Base-by-base conservation (phyloP, 1,140 invertebrate species). In the Ericerus pela region DNA sequence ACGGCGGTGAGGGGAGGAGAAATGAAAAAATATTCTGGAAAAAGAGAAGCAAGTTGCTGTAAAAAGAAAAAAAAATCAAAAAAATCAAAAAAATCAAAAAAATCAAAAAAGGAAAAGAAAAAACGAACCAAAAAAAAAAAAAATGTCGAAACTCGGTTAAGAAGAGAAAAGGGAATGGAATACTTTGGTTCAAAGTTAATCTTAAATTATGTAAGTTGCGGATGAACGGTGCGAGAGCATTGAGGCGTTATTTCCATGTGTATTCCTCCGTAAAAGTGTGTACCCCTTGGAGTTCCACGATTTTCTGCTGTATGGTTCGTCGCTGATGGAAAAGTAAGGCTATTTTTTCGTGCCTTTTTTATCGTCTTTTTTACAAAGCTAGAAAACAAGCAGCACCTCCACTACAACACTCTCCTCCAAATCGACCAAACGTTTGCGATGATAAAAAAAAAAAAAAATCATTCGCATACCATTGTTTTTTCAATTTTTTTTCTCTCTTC, bases 131-230 rank as follows among this genome's bases (percentile, higher is more conserved):
- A 24, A 47, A 24, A 47, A 24, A 47, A 14, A 3, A 47, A 47
- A 47, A 47, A 47, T 47, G 41, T 47, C 41, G 26, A 47, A 47
- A 47, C 41, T 47, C 41, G 41, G 41, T 47, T 47, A 47, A n/a
- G n/a, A n/a, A n/a, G n/a, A n/a, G n/a, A n/a, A n/a, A 47, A 47
- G 41, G 41, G 41, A 47, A 47, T 24, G n/a, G 41, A 47, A 47
- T 47, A 47, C 41, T n/a, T n/a, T 47, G 41, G 41, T 47, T 47
- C 41, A 47, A 47, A 47, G 41, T 47, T 47, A 47, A 47, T 47
- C 41, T 47, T 47, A 47, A 47, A 47, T 47, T 47, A 47, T 47
- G 41, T 47, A 47, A 47, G 41, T 47, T 47, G 41, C 41, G 41
- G 41, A 47, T 47, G 41, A 47, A 47, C 41, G 41, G 41, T 47